phyloP scores from a whole-genome alignment of 2,888 invertebrate genomes.

The Himalopsyche anomala region DNA sequence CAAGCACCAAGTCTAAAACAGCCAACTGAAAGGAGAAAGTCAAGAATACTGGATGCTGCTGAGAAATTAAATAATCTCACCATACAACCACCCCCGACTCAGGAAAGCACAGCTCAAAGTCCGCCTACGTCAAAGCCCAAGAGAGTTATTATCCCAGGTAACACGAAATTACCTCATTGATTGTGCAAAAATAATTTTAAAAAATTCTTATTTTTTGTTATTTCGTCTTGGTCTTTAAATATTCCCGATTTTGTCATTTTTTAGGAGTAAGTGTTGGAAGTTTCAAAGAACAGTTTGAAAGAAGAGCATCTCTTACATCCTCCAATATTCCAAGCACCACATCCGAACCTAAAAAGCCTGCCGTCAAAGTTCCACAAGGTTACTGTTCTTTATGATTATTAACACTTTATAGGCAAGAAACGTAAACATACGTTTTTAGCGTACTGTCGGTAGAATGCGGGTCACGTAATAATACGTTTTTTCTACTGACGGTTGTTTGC shows the following conservation, averaged over 20 bases:
- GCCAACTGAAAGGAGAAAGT: slow-evolving; percentile 79
- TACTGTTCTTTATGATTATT: background rate
- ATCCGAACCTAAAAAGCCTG: slow-evolving; percentile 55
- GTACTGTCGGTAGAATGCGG: too few species aligned
- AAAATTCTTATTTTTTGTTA: too few species aligned
- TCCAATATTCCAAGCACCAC: slow-evolving; percentile 64
- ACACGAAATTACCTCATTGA: background rate
- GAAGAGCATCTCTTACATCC: slow-evolving; percentile 82
- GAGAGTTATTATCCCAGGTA: slow-evolving; percentile 86
- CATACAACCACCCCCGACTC: slow-evolving; percentile 67
- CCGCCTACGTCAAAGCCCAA: slow-evolving; percentile 80
- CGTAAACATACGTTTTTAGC: too few species aligned
- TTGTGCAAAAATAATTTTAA: background rate
- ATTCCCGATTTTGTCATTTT: background rate
- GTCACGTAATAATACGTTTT: too few species aligned
- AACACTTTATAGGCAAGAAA: too few species aligned
- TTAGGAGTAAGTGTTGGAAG: slow-evolving; percentile 88
- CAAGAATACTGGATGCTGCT: slow-evolving; percentile 77
- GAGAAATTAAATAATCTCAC: slow-evolving; percentile 73
- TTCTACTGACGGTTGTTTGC: too few species aligned
- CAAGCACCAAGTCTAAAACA: slow-evolving; percentile 66
- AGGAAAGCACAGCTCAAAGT: slow-evolving; percentile 67
- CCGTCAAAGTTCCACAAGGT: slow-evolving; percentile 49
- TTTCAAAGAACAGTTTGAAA: slow-evolving; percentile 91
- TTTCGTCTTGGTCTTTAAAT: background rate